Conservation (phyloP, 2,888 invertebrate species). For the Prenolepis imparis region DNA sequence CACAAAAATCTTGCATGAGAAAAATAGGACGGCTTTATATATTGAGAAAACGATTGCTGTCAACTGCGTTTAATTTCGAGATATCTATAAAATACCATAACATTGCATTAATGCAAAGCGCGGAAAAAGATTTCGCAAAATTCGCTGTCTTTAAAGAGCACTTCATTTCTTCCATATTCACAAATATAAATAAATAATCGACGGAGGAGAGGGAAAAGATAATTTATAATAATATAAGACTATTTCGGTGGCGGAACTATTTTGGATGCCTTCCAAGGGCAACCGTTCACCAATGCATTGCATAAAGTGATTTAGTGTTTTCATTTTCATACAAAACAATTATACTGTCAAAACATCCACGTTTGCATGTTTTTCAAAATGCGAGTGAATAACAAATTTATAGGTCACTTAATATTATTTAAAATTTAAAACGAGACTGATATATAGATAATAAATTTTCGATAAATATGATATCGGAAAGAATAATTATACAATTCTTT, state of each 20-base stretch:
- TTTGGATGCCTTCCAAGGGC: constrained; percentile 77
- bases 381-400: background rate
- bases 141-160: constrained; percentile 6
- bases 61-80: constrained; percentile 22
- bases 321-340: constrained; percentile 7
- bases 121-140: background rate
- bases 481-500: background rate
- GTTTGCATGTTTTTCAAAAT: background rate
- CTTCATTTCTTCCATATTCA: constrained; percentile 41
- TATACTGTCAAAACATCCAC: background rate
- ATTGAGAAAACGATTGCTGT: constrained; percentile 20
- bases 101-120: background rate
- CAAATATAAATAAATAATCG: constrained; percentile 74
- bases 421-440: background rate
- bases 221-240: constrained; percentile 71
- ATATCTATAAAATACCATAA: constrained; percentile 8
- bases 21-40: constrained; percentile 18
- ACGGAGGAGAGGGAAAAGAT: constrained; percentile 46
- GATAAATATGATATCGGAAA: background rate
- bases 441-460: background rate
- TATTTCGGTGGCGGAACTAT: constrained; percentile 70
- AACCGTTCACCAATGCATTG: constrained; percentile 67
- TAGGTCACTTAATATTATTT: background rate
- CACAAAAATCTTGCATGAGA: constrained; percentile 25
- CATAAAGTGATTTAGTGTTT: constrained; percentile 68